phyloP scores from a whole-genome alignment of 2,113 vertebrate genomes.

The Pseudorasbora parva region DNA sequence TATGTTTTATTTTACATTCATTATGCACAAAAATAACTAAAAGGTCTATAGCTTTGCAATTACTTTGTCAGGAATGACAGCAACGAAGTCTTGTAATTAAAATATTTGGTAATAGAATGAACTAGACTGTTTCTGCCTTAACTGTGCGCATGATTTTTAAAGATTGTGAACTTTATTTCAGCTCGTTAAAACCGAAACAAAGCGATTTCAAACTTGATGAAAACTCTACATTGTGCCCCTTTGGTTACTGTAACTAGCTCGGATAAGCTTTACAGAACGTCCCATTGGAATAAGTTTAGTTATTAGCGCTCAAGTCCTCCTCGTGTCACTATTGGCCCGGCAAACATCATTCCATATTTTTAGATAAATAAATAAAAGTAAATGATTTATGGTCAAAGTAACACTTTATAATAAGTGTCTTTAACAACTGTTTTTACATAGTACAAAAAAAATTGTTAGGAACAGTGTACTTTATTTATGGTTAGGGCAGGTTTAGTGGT shows the following conservation, averaged over 20 bases:
- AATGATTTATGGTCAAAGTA: no score
- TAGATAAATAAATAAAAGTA: no score
- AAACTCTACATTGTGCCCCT: background rate
- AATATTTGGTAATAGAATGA: slow-evolving; percentile 3
- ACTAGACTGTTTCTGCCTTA: background rate
- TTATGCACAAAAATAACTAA: background rate
- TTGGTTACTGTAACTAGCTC: background rate
- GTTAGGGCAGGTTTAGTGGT: no score
- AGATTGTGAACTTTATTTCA: slow-evolving; percentile 1
- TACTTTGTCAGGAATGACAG: background rate
- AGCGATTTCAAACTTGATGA: background rate
- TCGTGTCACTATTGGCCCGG: no score
- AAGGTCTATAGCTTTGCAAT: slow-evolving; percentile 2
- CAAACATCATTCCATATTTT: no score
- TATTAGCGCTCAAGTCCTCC: background rate
- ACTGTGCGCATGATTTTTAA: background rate
- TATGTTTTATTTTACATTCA: background rate
- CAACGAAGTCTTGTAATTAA: background rate
- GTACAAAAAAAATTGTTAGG: no score
- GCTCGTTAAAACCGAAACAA: background rate
- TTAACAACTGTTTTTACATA: no score
- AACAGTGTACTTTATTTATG: no score
- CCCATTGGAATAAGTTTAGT: background rate
- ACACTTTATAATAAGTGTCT: no score
- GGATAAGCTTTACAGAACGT: background rate